Evolutionary conservation across 2,888 invertebrate species (phyloP).

Genomic region (Xestia sexstrigata): DNA sequence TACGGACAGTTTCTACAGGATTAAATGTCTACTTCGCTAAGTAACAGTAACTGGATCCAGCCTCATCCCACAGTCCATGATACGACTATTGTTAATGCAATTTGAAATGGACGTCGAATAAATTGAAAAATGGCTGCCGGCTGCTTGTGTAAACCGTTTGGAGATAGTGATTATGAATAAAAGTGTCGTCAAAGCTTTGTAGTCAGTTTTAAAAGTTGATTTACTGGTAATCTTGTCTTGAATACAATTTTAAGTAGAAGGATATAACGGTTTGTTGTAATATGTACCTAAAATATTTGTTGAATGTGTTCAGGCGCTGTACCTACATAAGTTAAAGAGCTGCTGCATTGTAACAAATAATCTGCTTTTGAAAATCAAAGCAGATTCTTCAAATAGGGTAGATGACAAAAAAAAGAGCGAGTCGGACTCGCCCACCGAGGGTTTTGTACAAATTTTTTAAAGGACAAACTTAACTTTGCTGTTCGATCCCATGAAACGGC

Average conservation of each 20-base stretch:
- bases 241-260: constrained; percentile 10
- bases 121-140: constrained; percentile 73
- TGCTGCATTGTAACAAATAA: background rate
- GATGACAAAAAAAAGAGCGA: too few relatives aligned
- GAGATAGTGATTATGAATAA: constrained; percentile 49
- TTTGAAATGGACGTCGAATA: constrained; percentile 68
- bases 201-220: constrained; percentile 28
- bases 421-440: too few relatives aligned
- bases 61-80: constrained; percentile 58
- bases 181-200: constrained; percentile 48
- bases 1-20: constrained; percentile 36
- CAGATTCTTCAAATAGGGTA: constrained; percentile 3
- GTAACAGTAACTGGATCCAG: constrained; percentile 58
- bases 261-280: constrained; percentile 21
- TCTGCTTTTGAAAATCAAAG: background rate
- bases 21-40: constrained; percentile 49
- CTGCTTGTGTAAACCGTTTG: constrained; percentile 51
- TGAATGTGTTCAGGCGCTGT: background rate
- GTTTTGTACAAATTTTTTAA: too few relatives aligned
- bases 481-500: too few relatives aligned
- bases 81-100: constrained; percentile 67
- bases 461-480: too few relatives aligned
- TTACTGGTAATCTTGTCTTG: constrained; percentile 29
- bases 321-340: too few relatives aligned
- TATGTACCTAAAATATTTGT: constrained; percentile 11